phyloP scores from a whole-genome alignment of 2,888 invertebrate species.

The Noctua fimbriata region DNA sequence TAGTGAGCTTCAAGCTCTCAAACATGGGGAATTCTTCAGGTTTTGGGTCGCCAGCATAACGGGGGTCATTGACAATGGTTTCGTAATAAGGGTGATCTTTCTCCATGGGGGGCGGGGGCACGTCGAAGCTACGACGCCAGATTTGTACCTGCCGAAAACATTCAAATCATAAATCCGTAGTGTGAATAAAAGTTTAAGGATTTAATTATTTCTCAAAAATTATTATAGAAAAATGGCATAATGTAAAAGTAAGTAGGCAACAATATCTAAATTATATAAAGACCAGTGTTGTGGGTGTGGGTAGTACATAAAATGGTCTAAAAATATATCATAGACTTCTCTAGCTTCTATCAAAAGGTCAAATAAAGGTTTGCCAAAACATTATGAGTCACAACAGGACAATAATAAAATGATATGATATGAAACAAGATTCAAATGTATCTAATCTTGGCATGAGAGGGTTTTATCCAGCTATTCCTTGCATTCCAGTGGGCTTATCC shows the following conservation, averaged over 20 bases:
- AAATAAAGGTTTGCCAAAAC: constrained; percentile 27
- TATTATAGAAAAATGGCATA: background rate
- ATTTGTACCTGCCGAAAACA: constrained; percentile 91
- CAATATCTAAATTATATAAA: background rate
- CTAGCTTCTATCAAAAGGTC: background rate
- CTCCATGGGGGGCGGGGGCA: constrained; percentile 95
- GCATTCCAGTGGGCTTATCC: background rate
- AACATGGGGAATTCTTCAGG: constrained; percentile 94
- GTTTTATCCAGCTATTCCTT: background rate
- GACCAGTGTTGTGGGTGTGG: background rate
- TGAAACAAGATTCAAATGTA: background rate
- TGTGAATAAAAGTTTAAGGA: background rate
- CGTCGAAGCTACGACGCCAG: constrained; percentile 96
- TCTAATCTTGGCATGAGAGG: background rate
- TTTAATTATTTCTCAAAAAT: background rate
- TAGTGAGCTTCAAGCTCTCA: constrained; percentile 95
- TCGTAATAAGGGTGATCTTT: constrained; percentile 94
- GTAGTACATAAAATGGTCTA: background rate
- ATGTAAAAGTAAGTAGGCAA: background rate
- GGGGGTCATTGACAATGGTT: constrained; percentile 93
- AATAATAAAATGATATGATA: background rate
- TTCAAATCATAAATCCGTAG: background rate
- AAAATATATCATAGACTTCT: background rate
- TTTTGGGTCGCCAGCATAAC: constrained; percentile 93
- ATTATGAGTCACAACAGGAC: background rate